Evolutionary conservation across 2,888 invertebrate genomes (phyloP), one percentile per base, ranked within the genome.

Genomic region (Eupithecia subumbrata): DNA sequence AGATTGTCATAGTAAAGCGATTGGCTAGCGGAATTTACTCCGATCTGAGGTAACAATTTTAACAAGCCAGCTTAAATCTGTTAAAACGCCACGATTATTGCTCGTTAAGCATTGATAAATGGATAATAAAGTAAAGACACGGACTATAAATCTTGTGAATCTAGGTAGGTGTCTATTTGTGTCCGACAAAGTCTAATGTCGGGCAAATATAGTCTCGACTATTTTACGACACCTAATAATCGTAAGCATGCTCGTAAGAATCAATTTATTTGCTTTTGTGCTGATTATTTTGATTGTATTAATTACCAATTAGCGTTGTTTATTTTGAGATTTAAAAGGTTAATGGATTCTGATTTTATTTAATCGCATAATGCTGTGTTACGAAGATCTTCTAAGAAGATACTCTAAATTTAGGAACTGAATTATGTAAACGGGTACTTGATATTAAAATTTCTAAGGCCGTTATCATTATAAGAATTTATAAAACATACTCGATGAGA

Each of bases 41-140:
- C 40, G 0, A 83, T 82, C 83, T 77, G 82, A 84, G 87, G 84
- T 85, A 89, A 87, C 86, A 84, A 88, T 88, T 88, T 89, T 88
- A 88, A 88, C 87, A 88, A 90, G 88, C 88, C 82, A 83, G 84
- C 85, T 87, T 82, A 84, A 86, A 87, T 86, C 81, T 84, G 86
- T 84, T 87, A 85, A 87, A 88, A 88, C 84, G 88, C 86, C 86
- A 85, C 87, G 86, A 91, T 91, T 90, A 91, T 88, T 86, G 89
- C 88, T 88, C 90, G 90, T 91, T 90, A 91, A 89, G 87, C 86
- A 86, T 89, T 92, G 91, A 92, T 90, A 89, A 89, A 91, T 92
- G 89, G 90, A 85, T 88, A 90, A 91, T 93, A 91, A 91, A 89
- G 83, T 84, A 84, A 86, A 89, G 85, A 87, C 84, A 84, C 79